Conservation (phyloP, 30 jellyfish, hydroid and myxozoan genomes). For the Mastigias papua region DNA sequence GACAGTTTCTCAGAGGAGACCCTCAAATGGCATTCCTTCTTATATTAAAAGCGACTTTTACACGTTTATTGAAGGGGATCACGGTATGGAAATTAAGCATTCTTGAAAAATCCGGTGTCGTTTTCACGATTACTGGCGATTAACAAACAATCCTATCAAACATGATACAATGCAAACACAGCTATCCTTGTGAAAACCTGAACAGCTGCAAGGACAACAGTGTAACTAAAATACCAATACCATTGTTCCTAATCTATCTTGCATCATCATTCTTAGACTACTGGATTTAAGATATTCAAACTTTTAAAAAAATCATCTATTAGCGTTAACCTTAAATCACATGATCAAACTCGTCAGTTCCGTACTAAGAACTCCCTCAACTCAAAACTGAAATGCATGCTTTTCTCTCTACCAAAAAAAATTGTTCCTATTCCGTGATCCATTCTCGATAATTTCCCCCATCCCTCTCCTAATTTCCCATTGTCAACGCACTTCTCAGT, state of each 20-base stretch:
- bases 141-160: slow-evolving; percentile 17
- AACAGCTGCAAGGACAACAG: slow-evolving; percentile 38
- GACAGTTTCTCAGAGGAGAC: background rate
- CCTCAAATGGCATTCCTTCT: background rate
- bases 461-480: no score
- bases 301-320: background rate
- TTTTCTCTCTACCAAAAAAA: no score
- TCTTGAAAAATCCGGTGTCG: background rate
- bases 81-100: background rate
- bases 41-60: background rate
- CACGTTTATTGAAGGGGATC: background rate
- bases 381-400: no score
- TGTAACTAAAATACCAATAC: background rate
- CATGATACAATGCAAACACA: background rate
- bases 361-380: background rate
- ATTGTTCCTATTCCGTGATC: no score
- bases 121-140: slow-evolving; percentile 18
- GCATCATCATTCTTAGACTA: background rate
- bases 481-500: background rate
- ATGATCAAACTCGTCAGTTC: background rate
- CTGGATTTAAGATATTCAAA: background rate
- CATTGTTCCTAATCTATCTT: background rate
- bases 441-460: no score
- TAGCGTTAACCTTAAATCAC: background rate
- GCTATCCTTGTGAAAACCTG: slow-evolving; percentile 45